Percentiles rank a stretch among this genome's conserved stretches.
phyloP scores from a whole-genome alignment of 30 jellyfish, hydroid and myxozoan genomes.

The Cassiopea andromeda region DNA sequence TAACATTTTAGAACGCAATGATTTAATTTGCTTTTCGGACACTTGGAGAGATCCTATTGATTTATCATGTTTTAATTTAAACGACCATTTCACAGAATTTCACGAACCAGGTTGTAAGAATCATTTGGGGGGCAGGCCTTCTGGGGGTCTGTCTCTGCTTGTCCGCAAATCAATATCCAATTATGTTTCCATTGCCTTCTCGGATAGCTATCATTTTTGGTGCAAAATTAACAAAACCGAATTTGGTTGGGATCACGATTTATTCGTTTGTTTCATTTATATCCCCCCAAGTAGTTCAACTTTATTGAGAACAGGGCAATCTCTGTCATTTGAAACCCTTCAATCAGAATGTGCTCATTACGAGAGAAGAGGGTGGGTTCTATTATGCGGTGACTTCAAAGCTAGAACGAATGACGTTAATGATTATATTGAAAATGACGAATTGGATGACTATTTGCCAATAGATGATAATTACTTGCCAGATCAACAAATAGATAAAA shows the following conservation, averaged over 20 bases:
- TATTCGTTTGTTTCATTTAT: constrained; percentile 27
- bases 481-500: constrained; percentile 19
- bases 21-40: constrained; percentile 41
- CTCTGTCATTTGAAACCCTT: constrained; percentile 37
- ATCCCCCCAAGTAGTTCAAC: constrained; percentile 44
- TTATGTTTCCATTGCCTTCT: not conserved
- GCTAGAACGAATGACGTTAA: constrained; percentile 37
- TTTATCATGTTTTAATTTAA: not conserved
- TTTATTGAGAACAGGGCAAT: constrained; percentile 28
- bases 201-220: constrained; percentile 43
- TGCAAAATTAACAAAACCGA: constrained; percentile 21
- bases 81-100: constrained; percentile 11
- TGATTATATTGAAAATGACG: constrained; percentile 49
- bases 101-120: constrained; percentile 17
- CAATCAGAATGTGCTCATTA: constrained; percentile 55
- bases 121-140: constrained; percentile 37
- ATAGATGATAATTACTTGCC: constrained; percentile 34
- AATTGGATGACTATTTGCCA: constrained; percentile 47
- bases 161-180: constrained; percentile 44
- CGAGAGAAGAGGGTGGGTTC: constrained; percentile 39
- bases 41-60: constrained; percentile 49
- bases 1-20: not conserved
- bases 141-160: constrained; percentile 51
- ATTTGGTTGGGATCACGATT: constrained; percentile 9
- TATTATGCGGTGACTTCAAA: constrained; percentile 35